Conservation (phyloP, 2,113 vertebrate species). For the Aythya baeri region DNA sequence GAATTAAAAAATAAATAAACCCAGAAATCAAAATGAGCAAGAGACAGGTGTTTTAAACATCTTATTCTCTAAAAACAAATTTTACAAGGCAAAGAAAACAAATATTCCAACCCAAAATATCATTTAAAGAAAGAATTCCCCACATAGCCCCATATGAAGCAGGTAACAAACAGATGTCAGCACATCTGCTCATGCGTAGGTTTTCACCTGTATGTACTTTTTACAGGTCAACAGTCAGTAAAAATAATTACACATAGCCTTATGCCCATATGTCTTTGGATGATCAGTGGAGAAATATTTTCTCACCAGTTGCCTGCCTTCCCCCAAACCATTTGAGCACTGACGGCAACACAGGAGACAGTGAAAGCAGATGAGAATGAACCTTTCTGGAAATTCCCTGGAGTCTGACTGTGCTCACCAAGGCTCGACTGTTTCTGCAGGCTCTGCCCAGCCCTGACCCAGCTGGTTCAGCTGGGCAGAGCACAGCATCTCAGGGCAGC, state of each 20-base stretch:
- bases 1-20: neutral
- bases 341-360: neutral
- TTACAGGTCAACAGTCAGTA: neutral
- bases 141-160: neutral
- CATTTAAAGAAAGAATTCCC: neutral
- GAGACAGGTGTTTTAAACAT: neutral
- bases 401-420: neutral
- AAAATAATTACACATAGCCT: neutral
- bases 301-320: neutral
- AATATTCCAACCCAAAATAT: neutral
- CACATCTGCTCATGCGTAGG: no score
- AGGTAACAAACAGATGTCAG: neutral
- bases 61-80: neutral
- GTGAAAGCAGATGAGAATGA: neutral
- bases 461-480: accelerated
- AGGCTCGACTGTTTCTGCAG: neutral
- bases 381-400: neutral
- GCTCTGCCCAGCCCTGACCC: neutral
- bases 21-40: neutral
- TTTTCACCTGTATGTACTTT: neutral
- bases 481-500: neutral
- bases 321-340: neutral
- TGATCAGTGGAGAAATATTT: neutral
- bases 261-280: accelerated
- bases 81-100: neutral